phyloP scores from a whole-genome alignment of 2,797 vertebrate genomes.

The Alosa sapidissima region DNA sequence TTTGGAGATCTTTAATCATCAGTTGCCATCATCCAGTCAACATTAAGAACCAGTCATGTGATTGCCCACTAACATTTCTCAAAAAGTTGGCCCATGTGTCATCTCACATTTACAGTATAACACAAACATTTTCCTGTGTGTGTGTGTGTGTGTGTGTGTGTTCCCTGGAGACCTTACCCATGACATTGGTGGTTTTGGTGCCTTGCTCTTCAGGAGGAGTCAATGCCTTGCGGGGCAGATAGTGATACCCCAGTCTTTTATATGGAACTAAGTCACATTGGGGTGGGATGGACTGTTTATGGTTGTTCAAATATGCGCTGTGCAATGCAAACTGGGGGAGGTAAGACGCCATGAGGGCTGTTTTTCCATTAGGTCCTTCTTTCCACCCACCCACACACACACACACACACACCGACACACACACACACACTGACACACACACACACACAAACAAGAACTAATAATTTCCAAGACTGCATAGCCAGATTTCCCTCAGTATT shows the following conservation, averaged over 20 bases:
- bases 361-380: conserved; percentile 16
- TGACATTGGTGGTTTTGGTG: neutral
- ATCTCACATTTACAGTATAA: no score
- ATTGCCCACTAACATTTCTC: no score
- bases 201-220: neutral
- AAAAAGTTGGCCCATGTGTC: no score
- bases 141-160: neutral
- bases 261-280: neutral
- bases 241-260: neutral
- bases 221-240: neutral
- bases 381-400: neutral
- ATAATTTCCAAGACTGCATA: neutral
- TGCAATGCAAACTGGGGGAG: conserved; percentile 3
- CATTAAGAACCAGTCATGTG: no score
- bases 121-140: no score
- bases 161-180: neutral
- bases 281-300: neutral
- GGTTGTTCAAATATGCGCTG: conserved; percentile 7
- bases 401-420: neutral
- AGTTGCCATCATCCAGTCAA: no score
- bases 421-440: neutral
- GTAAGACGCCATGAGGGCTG: neutral
- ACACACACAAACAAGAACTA: neutral
- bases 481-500: neutral
- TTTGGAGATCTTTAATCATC: no score